phyloP scores from a whole-genome alignment of 2,797 vertebrate species.

The Octomys mimax region DNA sequence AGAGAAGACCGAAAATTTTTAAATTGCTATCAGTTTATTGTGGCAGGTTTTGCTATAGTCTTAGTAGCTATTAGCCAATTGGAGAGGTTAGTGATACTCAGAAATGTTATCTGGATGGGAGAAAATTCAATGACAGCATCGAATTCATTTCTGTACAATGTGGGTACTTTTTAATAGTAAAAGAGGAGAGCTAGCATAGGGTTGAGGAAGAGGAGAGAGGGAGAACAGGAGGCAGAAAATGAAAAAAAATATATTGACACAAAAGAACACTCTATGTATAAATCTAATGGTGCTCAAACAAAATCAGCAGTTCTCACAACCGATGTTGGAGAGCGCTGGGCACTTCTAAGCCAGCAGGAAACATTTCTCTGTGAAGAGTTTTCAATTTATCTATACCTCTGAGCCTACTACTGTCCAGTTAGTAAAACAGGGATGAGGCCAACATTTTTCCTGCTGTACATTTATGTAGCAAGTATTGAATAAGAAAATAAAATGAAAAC shows the following conservation, averaged over 20 bases:
- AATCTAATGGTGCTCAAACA: conserved; percentile 36
- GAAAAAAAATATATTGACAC: neutral
- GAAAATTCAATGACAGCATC: conserved; percentile 1
- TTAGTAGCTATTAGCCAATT: neutral
- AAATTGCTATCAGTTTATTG: neutral
- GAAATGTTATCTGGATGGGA: neutral
- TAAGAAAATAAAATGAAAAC: conserved; percentile 47
- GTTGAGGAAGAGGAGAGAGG: neutral
- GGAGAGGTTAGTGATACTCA: neutral
- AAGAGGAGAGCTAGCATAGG: neutral
- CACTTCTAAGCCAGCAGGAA: conserved; percentile 36
- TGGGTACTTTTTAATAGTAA: neutral
- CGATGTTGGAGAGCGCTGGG: conserved; percentile 17
- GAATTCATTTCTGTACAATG: neutral
- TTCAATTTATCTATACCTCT: neutral
- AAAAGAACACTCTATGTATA: neutral
- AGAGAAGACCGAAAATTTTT: conserved; percentile 27
- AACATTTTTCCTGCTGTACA: neutral
- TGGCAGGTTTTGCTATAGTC: neutral
- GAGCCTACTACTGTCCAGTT: conserved; percentile 11
- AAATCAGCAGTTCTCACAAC: conserved; percentile 15
- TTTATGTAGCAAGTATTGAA: neutral
- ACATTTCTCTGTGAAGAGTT: neutral
- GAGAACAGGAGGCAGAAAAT: too few relatives aligned
- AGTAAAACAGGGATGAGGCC: conserved; percentile 22